Evolutionary conservation across 2,888 invertebrate species (phyloP).

Genomic region (Ceratothoa steindachneri): DNA sequence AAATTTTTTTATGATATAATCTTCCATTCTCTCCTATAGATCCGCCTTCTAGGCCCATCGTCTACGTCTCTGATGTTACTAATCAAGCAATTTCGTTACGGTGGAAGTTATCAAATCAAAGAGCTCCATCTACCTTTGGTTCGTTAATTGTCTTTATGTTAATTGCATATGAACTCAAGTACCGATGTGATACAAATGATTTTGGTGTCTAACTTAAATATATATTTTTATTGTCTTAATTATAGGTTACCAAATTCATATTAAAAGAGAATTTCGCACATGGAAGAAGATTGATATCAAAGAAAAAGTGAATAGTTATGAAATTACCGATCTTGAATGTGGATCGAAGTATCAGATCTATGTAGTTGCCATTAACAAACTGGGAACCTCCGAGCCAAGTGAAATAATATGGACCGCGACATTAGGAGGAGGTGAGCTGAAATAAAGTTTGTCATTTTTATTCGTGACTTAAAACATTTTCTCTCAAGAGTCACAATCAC

Average conservation of each 20-base stretch:
- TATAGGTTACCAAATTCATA: conserved; percentile 79
- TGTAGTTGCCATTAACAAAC: conserved; percentile 55
- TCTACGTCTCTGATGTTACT: conserved; percentile 71
- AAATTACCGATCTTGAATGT: conserved; percentile 77
- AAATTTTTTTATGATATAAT: no score
- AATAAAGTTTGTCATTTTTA: background rate
- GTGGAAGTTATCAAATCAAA: conserved; percentile 59
- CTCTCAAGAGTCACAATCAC: no score
- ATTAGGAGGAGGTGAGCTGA: conserved; percentile 53
- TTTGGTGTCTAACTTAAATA: no score
- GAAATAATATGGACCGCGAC: conserved; percentile 53
- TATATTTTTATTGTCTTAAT: background rate
- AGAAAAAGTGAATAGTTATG: conserved; percentile 72
- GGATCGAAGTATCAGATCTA: conserved; percentile 82
- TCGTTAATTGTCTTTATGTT: no score
- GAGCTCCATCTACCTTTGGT: no score
- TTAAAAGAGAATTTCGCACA: conserved; percentile 83
- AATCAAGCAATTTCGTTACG: conserved; percentile 69
- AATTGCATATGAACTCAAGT: no score
- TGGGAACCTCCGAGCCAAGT: conserved; percentile 53
- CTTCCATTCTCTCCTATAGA: no score
- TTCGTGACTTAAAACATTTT: background rate
- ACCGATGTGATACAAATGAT: no score
- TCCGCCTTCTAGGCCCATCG: conserved; percentile 68
- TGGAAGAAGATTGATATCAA: conserved; percentile 87